Evolutionary conservation across 2,113 vertebrate species (phyloP).

Genomic region (Onychostoma macrolepis): DNA sequence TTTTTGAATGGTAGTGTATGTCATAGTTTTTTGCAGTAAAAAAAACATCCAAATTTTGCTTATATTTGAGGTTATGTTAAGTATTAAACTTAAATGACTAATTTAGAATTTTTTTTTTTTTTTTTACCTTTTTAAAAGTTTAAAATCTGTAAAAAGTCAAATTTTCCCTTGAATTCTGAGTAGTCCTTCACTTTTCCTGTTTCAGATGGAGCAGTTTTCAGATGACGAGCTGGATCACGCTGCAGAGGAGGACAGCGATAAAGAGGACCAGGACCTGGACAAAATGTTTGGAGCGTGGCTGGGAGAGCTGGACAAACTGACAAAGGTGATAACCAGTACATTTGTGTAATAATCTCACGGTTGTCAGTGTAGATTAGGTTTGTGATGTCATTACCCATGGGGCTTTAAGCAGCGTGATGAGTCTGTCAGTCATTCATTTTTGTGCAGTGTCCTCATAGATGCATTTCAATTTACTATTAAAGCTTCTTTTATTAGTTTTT

Average conservation of each 20-base stretch:
- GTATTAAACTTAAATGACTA: too few species aligned
- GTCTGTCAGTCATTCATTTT: neutral
- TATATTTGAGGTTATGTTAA: too few species aligned
- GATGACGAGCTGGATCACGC: constrained; percentile 89
- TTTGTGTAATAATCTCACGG: neutral
- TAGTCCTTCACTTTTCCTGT: constrained; percentile 8
- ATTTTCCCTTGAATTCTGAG: neutral
- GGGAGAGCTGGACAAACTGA: constrained; percentile 95
- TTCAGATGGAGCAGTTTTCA: constrained; percentile 88
- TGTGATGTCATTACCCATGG: neutral
- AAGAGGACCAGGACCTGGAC: constrained; percentile 97
- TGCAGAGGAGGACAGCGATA: constrained; percentile 92
- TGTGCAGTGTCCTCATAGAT: neutral
- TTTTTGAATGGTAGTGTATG: too few species aligned
- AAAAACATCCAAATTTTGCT: too few species aligned
- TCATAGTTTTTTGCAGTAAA: too few species aligned
- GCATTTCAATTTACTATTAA: neutral
- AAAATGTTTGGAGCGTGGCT: constrained; percentile 99
- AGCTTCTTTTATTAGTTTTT: neutral
- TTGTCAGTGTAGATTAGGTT: neutral
- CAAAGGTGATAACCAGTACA: constrained; percentile 80
- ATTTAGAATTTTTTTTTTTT: too few species aligned
- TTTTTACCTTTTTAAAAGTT: too few species aligned
- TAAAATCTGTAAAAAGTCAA: neutral
- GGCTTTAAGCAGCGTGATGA: neutral